These are phyloP conservation scores for Macaria notata DNA, from an alignment of 2,888 invertebrate species.

Conservation along the genomic window DNA sequence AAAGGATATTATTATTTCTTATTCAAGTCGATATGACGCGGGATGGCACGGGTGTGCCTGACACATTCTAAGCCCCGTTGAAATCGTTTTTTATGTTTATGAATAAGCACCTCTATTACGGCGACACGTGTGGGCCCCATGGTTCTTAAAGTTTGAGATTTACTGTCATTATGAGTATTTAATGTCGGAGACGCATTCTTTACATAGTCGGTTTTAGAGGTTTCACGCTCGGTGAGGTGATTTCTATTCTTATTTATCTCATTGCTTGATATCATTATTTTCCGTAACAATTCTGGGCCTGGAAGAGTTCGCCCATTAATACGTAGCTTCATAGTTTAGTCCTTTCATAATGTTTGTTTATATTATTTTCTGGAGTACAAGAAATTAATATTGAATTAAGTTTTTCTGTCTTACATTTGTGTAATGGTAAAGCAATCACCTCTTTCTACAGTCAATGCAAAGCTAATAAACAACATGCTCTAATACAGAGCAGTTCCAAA, in stretches of 20 bases:
- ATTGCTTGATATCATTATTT: no score
- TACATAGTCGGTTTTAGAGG: constrained; percentile 17
- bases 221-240: background rate
- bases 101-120: constrained; percentile 29
- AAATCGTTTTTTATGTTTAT: constrained; percentile 30
- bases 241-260: no score
- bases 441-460: constrained; percentile 25
- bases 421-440: no score
- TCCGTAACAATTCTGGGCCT: no score
- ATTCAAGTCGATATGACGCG: constrained; percentile 23
- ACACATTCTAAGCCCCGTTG: constrained; percentile 29
- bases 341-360: no score
- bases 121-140: constrained; percentile 33
- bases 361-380: no score
- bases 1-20: constrained; percentile 29
- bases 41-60: constrained; percentile 15
- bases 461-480: constrained; percentile 37
- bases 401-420: no score
- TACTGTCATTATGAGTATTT: constrained; percentile 26
- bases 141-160: constrained; percentile 27
- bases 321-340: no score
- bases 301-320: no score
- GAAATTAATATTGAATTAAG: no score
- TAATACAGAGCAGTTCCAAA: constrained; percentile 20
- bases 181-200: constrained; percentile 20